Conservation (phyloP, 2,113 vertebrate genomes). For the Spea multiplicata region DNA sequence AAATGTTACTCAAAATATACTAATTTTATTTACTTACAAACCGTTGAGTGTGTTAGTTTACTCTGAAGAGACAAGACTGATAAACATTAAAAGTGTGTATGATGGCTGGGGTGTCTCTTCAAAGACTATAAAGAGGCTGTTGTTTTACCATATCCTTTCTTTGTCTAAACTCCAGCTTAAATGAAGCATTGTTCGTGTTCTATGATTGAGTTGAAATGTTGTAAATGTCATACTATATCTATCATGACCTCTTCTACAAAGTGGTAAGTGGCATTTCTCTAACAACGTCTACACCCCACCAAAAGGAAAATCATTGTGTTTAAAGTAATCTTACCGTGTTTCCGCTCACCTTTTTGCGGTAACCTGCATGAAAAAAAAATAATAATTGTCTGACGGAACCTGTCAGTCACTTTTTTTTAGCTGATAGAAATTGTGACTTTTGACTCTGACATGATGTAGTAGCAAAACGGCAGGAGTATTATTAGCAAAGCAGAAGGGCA, state of each 20-base stretch:
- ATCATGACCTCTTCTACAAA: slow-evolving; percentile 30
- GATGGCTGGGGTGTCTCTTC: background rate
- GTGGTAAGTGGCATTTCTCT: slow-evolving; percentile 29
- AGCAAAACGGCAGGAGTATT: slow-evolving; percentile 12
- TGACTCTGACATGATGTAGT: background rate
- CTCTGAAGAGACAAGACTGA: too few species aligned
- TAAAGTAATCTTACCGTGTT: slow-evolving; percentile 11
- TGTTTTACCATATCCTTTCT: background rate
- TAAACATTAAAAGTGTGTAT: too few species aligned
- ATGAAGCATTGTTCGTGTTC: slow-evolving; percentile 3
- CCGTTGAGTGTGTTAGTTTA: too few species aligned
- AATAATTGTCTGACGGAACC: slow-evolving; percentile 20
- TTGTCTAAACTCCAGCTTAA: background rate
- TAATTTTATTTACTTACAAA: too few species aligned
- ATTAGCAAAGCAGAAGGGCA: slow-evolving; percentile 19
- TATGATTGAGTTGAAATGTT: background rate
- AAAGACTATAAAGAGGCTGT: background rate
- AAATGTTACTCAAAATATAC: too few species aligned
- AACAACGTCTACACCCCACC: background rate
- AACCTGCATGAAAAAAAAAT: slow-evolving; percentile 8
- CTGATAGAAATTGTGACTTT: slow-evolving; percentile 17
- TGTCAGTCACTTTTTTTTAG: slow-evolving; percentile 19
- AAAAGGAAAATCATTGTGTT: slow-evolving; percentile 20
- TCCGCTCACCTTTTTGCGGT: slow-evolving; percentile 9
- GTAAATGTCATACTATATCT: slow-evolving; percentile 19